These are phyloP conservation scores for Villa cingulata DNA, from an alignment of 2,888 invertebrate species.

Conservation along the genomic window DNA sequence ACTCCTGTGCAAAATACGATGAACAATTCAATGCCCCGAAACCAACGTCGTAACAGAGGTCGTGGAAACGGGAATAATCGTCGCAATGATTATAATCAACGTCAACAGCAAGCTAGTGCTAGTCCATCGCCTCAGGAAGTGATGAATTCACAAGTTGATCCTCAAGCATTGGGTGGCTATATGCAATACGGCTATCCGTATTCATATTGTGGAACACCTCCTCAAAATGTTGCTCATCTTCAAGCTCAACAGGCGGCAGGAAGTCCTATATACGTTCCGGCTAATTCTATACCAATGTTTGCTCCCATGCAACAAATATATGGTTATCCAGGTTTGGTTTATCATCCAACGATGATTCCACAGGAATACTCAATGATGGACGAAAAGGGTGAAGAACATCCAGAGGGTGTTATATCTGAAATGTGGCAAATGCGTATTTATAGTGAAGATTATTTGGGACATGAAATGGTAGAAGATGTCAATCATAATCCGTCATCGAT, in stretches of 20 bases:
- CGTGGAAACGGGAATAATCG: conserved; percentile 23
- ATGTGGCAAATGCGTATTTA: conserved; percentile 25
- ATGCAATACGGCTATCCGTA: conserved; percentile 23
- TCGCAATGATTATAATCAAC: conserved; percentile 27
- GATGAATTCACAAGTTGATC: conserved; percentile 15
- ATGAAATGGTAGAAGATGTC: conserved; percentile 23
- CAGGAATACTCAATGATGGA: conserved; percentile 28
- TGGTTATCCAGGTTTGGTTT: conserved; percentile 24
- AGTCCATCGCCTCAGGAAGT: conserved; percentile 20
- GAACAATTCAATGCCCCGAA: conserved; percentile 17
- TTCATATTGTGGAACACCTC: conserved; percentile 19
- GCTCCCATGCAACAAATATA: conserved; percentile 19
- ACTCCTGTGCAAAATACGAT: neutral
- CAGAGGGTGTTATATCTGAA: conserved; percentile 7
- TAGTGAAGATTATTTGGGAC: conserved; percentile 27
- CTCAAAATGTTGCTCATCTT: conserved; percentile 26
- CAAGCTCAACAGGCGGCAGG: conserved; percentile 33
- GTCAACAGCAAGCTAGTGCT: conserved; percentile 19
- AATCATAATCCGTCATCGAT: conserved; percentile 29
- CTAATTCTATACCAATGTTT: conserved; percentile 25
- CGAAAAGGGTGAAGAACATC: conserved; percentile 23
- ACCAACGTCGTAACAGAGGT: conserved; percentile 24
- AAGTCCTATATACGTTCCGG: conserved; percentile 25
- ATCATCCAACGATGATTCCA: conserved; percentile 22
- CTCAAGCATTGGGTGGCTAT: conserved; percentile 15